Evolutionary conservation across 2,797 vertebrate species (phyloP).

Genomic region (Luscinia megarhynchos): DNA sequence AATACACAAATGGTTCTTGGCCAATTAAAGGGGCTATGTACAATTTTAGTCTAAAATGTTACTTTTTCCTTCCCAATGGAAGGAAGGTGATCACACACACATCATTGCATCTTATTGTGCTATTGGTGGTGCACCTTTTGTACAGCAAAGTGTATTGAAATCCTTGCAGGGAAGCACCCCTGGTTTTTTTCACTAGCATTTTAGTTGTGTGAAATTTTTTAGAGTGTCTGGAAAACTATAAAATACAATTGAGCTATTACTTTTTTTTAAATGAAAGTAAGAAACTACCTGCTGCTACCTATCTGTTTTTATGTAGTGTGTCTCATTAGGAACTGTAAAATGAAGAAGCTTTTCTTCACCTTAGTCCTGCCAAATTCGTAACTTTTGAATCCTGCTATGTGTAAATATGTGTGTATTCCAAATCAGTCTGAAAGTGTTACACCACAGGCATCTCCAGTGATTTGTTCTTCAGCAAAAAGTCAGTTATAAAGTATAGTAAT

Average conservation of each 20-base stretch:
- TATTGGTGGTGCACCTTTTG: constrained; percentile 57
- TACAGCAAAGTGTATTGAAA: constrained; percentile 39
- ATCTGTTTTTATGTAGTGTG: constrained; percentile 80
- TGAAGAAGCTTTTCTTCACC: constrained; percentile 76
- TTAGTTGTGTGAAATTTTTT: constrained; percentile 74
- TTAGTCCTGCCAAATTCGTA: constrained; percentile 81
- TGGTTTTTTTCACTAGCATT: constrained; percentile 69
- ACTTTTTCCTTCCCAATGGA: constrained; percentile 28
- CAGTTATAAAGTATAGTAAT: constrained; percentile 48
- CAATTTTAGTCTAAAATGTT: constrained; percentile 38
- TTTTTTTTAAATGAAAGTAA: constrained; percentile 76
- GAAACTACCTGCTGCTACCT: constrained; percentile 82
- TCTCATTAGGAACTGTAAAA: constrained; percentile 73
- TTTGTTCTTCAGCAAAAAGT: constrained; percentile 6
- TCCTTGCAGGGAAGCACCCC: constrained; percentile 13
- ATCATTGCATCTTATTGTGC: constrained; percentile 25
- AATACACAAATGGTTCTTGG: constrained; percentile 24
- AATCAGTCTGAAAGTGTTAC: constrained; percentile 87
- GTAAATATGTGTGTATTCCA: constrained; percentile 87
- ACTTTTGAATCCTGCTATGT: constrained; percentile 76
- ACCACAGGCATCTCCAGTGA: constrained; percentile 50
- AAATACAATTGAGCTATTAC: constrained; percentile 57
- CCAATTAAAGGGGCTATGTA: constrained; percentile 31
- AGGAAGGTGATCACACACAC: neutral
- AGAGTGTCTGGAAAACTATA: constrained; percentile 44